Evolutionary conservation across 1,140 invertebrate genomes (phyloP).

Genomic region (Heliconius eleuchia): DNA sequence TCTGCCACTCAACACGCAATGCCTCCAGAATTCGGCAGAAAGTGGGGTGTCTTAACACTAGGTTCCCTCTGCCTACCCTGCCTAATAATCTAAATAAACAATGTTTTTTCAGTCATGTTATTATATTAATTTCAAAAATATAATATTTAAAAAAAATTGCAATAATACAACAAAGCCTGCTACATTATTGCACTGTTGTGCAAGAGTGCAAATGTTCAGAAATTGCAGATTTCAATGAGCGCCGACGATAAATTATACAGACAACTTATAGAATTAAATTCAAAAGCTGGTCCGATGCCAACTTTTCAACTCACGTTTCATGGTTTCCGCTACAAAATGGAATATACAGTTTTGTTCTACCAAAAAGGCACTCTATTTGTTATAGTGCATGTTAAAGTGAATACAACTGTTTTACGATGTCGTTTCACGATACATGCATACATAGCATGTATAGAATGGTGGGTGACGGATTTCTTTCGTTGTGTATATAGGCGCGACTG

Average conservation of each 20-base stretch:
- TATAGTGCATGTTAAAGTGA: neutral
- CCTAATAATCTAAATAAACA: too few relatives aligned
- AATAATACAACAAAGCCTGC: neutral
- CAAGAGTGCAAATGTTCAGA: neutral
- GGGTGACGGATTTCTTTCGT: too few relatives aligned
- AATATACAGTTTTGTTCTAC: neutral
- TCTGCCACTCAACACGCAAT: too few relatives aligned
- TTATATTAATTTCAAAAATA: too few relatives aligned
- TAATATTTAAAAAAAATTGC: too few relatives aligned
- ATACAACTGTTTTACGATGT: neutral
- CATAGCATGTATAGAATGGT: too few relatives aligned
- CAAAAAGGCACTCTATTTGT: neutral
- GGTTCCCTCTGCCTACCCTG: too few relatives aligned
- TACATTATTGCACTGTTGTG: neutral
- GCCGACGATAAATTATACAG: neutral
- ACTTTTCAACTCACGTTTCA: neutral
- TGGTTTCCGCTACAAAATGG: neutral
- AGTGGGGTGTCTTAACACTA: too few relatives aligned
- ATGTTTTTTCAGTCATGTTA: too few relatives aligned
- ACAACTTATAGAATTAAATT: constrained; percentile 7
- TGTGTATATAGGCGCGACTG: too few relatives aligned
- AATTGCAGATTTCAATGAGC: constrained; percentile 3
- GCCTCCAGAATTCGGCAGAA: too few relatives aligned
- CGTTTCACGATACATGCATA: too few relatives aligned
- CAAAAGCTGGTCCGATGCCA: neutral